Conservation (phyloP, 2,888 invertebrate species). For the Malacosoma neustria region DNA sequence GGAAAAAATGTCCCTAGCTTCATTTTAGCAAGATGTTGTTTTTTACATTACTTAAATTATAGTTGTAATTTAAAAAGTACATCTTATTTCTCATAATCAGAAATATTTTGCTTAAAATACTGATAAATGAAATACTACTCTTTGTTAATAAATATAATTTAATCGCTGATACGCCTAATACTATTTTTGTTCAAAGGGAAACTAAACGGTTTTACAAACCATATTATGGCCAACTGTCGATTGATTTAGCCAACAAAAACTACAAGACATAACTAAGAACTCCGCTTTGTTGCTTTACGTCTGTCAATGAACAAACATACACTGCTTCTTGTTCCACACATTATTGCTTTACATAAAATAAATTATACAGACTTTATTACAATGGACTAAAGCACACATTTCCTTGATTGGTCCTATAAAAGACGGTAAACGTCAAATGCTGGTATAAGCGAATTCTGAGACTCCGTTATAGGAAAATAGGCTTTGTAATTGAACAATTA, state of each 20-base stretch:
- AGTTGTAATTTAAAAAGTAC: too few relatives aligned
- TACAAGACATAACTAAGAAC: slow-evolving; percentile 35
- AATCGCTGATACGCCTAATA: too few relatives aligned
- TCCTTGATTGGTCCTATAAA: slow-evolving; percentile 11
- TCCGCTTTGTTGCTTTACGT: slow-evolving; percentile 50
- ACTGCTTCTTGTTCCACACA: slow-evolving; percentile 22
- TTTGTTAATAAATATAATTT: too few relatives aligned
- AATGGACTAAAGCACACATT: slow-evolving; percentile 22
- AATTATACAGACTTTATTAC: too few relatives aligned
- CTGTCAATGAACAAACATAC: slow-evolving; percentile 49
- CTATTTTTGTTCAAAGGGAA: slow-evolving; percentile 1
- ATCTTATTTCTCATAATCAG: too few relatives aligned
- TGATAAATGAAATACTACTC: too few relatives aligned
- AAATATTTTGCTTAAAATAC: too few relatives aligned
- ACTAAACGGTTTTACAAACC: slow-evolving; percentile 13
- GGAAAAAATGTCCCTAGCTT: slow-evolving; percentile 19
- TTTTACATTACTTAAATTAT: too few relatives aligned
- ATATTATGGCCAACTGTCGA: slow-evolving; percentile 29
- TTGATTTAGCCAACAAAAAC: slow-evolving; percentile 41
- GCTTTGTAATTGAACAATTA: neutral
- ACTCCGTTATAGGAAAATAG: neutral
- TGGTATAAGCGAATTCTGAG: slow-evolving; percentile 6
- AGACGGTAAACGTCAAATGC: slow-evolving; percentile 21
- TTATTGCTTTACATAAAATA: slow-evolving; percentile 10
- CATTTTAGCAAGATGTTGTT: too few relatives aligned